Conservation (phyloP, 2,113 vertebrate species). For the Saguinus imperator region DNA sequence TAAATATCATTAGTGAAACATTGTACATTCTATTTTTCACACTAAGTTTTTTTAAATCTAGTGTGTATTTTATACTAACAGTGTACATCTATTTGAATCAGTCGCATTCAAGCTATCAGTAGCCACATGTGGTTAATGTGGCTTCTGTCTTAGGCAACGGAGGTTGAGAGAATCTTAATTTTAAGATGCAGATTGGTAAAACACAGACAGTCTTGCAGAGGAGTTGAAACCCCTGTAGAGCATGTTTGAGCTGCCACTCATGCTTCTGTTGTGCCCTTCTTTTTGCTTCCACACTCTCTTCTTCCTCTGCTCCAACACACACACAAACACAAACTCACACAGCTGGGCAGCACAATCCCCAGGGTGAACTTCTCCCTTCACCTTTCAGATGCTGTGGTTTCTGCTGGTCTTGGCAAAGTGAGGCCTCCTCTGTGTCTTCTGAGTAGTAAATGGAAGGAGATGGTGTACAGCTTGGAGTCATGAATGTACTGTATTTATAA, state of each 20-base stretch:
- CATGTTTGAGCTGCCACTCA: not conserved
- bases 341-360: fast-evolving
- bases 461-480: not conserved
- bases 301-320: not conserved
- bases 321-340: too few relatives aligned
- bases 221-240: not conserved
- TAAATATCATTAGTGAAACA: not conserved
- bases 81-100: not conserved
- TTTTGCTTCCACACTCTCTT: not conserved
- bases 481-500: not conserved
- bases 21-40: not conserved
- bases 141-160: not conserved
- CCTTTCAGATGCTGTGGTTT: not conserved
- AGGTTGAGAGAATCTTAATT: not conserved
- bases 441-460: not conserved
- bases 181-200: not conserved
- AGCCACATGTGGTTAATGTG: not conserved
- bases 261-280: fast-evolving
- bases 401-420: not conserved
- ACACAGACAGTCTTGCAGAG: not conserved
- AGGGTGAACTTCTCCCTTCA: not conserved
- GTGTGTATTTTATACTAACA: not conserved
- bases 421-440: not conserved
- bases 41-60: not conserved
- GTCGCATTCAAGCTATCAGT: not conserved